phyloP scores from a whole-genome alignment of 1,140 invertebrate species.

The Capitella teleta region DNA sequence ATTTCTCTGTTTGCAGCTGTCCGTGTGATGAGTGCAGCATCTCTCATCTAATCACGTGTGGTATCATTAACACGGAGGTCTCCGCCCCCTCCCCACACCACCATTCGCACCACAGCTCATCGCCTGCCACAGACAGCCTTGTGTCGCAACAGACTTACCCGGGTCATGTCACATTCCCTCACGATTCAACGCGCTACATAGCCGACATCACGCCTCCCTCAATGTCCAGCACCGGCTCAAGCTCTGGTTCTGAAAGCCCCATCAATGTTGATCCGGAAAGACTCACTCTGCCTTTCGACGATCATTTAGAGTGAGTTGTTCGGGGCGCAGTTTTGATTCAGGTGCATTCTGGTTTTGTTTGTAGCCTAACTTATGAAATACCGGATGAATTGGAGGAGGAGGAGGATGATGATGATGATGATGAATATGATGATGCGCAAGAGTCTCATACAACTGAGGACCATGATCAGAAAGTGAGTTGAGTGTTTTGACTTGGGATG shows the following conservation, averaged over 20 bases:
- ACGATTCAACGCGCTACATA: conserved; percentile 27
- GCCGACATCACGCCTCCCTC: conserved; percentile 36
- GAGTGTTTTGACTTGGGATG: too few relatives aligned
- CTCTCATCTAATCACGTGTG: conserved; percentile 40
- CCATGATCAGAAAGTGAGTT: too few relatives aligned
- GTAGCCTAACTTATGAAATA: not conserved
- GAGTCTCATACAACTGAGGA: too few relatives aligned
- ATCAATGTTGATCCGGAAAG: conserved; percentile 28
- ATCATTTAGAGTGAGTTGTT: not conserved
- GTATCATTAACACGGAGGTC: conserved; percentile 34
- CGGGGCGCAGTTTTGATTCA: not conserved
- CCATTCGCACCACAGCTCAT: not conserved
- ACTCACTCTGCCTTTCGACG: conserved; percentile 20
- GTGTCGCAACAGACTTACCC: too few relatives aligned
- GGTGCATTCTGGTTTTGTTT: not conserved
- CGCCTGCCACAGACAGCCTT: too few relatives aligned
- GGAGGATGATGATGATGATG: too few relatives aligned
- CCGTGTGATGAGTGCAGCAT: conserved; percentile 42
- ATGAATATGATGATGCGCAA: too few relatives aligned
- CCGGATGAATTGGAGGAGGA: too few relatives aligned
- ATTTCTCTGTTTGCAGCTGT: conserved; percentile 26
- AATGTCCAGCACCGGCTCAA: conserved; percentile 36
- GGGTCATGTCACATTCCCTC: conserved; percentile 16
- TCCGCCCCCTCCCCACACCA: not conserved
- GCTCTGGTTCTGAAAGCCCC: conserved; percentile 35